Percentiles rank a stretch among this genome's conserved stretches.
These are phyloP conservation scores for Pardosa pseudoannulata DNA, from an alignment of 2,888 invertebrate genomes.

Conservation along the genomic window DNA sequence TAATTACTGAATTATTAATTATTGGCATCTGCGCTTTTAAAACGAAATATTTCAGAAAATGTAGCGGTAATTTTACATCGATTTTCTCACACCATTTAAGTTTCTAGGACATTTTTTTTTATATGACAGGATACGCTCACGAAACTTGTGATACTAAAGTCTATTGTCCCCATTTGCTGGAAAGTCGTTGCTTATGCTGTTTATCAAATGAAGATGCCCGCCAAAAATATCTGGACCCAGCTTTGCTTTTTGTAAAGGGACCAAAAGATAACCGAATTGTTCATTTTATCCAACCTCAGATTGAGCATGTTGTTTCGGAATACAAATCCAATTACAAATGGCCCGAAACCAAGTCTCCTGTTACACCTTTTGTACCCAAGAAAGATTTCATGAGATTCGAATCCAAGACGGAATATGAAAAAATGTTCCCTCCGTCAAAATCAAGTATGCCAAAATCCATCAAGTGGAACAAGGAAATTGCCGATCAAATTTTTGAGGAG, in stretches of 20 bases:
- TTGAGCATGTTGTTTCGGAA: conserved; percentile 13
- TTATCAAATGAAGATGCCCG: conserved; percentile 17
- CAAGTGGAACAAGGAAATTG: conserved; percentile 35
- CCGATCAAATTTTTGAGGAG: conserved; percentile 51
- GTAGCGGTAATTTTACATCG: no score
- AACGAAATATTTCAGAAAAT: no score
- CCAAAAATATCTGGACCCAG: conserved; percentile 53
- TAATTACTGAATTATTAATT: no score
- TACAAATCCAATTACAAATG: conserved; percentile 34
- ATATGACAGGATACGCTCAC: conserved; percentile 46
- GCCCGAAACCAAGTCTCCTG: conserved; percentile 18
- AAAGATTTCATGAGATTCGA: conserved; percentile 15
- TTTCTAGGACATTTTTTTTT: not conserved
- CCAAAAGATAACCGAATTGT: conserved; percentile 38
- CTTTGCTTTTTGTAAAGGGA: conserved; percentile 33
- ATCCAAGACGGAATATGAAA: conserved; percentile 24
- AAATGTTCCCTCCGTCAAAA: not conserved
- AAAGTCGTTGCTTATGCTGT: conserved; percentile 28
- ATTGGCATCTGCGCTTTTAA: no score
- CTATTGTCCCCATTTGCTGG: conserved; percentile 15
- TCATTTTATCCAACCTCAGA: conserved; percentile 43
- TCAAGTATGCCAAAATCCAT: not conserved
- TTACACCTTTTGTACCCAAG: conserved; percentile 13
- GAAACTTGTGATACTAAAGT: conserved; percentile 30
- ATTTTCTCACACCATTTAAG: no score